Percentiles rank a stretch among this genome's conserved stretches.
Evolutionary conservation across 2,888 invertebrate genomes (phyloP).

Genomic region (Onthophagus sagittarius): DNA sequence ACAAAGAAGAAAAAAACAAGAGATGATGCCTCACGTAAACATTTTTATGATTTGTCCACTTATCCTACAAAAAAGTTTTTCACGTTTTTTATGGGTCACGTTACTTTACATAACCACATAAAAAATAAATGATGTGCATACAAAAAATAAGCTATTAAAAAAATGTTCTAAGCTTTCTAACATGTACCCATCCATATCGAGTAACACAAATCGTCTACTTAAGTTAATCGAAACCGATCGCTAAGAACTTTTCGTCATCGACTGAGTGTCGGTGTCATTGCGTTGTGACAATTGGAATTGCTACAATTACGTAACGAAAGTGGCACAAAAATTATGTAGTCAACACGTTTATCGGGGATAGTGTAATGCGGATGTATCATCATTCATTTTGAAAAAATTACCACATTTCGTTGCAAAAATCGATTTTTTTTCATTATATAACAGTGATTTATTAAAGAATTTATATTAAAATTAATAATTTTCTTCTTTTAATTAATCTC

Average conservation of each 20-base stretch:
- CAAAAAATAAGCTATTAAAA: not conserved
- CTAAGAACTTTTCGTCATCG: not conserved
- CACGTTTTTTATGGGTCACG: not conserved
- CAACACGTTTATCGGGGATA: not conserved
- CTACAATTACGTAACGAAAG: not conserved
- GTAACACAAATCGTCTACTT: not conserved
- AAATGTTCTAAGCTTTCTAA: not conserved
- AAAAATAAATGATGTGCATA: not conserved
- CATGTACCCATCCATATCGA: not conserved
- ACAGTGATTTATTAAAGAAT: not conserved
- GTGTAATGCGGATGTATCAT: not conserved
- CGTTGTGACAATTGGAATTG: not conserved
- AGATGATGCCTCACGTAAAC: not conserved
- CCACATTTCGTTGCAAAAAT: not conserved
- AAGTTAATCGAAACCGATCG: not conserved
- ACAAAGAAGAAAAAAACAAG: not conserved
- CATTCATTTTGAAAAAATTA: not conserved
- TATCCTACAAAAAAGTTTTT: not conserved
- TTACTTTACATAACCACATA: not conserved
- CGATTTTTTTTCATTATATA: not conserved
- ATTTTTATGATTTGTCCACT: not conserved
- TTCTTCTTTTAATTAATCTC: no score
- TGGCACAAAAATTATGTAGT: not conserved
- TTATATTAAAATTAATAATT: no score
- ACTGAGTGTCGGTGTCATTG: no score